phyloP scores from a whole-genome alignment of 2,888 invertebrate species.

The Xanthostigma xanthostigma region DNA sequence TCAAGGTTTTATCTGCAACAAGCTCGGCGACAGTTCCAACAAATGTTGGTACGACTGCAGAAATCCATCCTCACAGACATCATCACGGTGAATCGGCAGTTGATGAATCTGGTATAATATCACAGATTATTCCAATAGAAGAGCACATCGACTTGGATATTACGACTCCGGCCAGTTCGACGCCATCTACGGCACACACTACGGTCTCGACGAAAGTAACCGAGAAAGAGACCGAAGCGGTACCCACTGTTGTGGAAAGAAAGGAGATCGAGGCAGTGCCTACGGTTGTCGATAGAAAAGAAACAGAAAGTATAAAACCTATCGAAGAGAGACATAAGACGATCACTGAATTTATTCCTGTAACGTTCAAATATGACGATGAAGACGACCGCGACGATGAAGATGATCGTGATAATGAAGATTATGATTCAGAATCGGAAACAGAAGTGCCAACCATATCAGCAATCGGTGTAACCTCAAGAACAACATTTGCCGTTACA shows the following conservation, averaged over 20 bases:
- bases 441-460: slow-evolving; percentile 22
- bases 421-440: slow-evolving; percentile 27
- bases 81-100: slow-evolving; percentile 27
- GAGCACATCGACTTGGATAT: not conserved
- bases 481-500: slow-evolving; percentile 6
- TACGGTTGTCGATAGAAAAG: not conserved
- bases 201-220: not conserved
- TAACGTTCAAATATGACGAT: slow-evolving; percentile 12
- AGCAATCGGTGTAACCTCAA: slow-evolving; percentile 9
- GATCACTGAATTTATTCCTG: not conserved
- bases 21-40: not conserved
- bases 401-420: slow-evolving; percentile 22
- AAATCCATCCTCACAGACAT: slow-evolving; percentile 29
- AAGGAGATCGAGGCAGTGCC: not conserved
- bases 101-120: not conserved
- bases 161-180: too few species aligned
- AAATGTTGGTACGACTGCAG: slow-evolving; percentile 1
- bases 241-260: not conserved
- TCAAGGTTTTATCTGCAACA: too few species aligned
- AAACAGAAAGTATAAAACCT: too few species aligned
- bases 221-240: not conserved
- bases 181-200: not conserved
- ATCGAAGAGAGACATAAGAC: not conserved
- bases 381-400: slow-evolving; percentile 22
- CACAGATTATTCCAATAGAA: slow-evolving; percentile 1